These are phyloP conservation scores for Apistogramma diplotaenia DNA, from an alignment of 2,113 vertebrate genomes.

Conservation along the genomic window DNA sequence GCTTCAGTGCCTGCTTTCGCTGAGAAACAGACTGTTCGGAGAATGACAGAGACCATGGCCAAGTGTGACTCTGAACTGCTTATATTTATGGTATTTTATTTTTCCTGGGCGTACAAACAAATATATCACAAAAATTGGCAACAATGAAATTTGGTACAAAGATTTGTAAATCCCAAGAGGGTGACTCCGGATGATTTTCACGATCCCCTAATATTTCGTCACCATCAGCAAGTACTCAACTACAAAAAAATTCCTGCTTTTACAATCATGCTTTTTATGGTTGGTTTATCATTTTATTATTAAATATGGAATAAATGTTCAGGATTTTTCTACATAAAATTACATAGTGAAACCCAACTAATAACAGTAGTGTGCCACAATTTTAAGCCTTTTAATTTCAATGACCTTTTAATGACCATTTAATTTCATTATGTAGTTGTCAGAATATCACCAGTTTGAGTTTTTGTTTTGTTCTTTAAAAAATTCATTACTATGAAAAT, in stretches of 20 bases:
- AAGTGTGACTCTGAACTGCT: neutral
- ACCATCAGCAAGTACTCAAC: neutral
- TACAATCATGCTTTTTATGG: no score
- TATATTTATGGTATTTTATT: neutral
- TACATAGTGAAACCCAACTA: no score
- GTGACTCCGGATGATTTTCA: neutral
- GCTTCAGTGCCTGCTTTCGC: neutral
- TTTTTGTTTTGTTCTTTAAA: no score
- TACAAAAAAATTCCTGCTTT: neutral
- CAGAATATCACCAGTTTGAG: no score
- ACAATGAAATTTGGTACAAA: neutral
- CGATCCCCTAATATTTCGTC: neutral
- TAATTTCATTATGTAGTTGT: no score
- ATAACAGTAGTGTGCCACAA: no score
- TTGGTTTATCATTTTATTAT: no score
- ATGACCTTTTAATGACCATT: no score
- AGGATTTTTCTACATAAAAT: no score
- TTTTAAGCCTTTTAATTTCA: no score
- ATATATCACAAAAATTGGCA: neutral
- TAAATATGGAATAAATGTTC: no score
- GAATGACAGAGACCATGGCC: neutral
- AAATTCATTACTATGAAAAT: no score
- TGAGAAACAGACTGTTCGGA: neutral
- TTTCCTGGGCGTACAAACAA: neutral
- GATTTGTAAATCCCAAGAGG: neutral